These are phyloP conservation scores for Chamaea fasciata DNA, from an alignment of 2,113 vertebrate species.

Conservation along the genomic window DNA sequence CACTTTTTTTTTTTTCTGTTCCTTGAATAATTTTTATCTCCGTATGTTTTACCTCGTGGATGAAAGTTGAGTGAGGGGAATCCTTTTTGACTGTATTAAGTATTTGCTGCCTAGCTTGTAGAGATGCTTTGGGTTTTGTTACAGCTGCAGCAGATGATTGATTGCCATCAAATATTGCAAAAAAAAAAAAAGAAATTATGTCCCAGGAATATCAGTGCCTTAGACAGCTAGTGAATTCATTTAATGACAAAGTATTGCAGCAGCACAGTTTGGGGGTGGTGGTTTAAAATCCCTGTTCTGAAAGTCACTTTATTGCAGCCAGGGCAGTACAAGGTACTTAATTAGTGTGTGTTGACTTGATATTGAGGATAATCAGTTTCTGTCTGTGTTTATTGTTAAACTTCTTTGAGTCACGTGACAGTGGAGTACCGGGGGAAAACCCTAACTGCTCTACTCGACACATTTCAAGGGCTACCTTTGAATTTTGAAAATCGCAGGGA, in stretches of 20 bases:
- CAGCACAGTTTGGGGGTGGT: background rate
- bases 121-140: background rate
- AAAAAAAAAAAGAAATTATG: background rate
- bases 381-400: background rate
- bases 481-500: background rate
- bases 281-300: background rate
- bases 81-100: background rate
- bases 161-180: background rate
- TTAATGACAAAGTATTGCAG: background rate
- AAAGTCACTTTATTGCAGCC: background rate
- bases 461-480: rapidly evolving
- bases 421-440: background rate
- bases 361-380: background rate
- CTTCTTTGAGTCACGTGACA: rapidly evolving
- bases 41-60: background rate
- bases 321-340: background rate
- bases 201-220: background rate
- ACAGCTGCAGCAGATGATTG: background rate
- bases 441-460: rapidly evolving
- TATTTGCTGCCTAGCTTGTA: background rate
- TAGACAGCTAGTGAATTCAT: background rate
- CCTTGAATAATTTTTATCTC: background rate
- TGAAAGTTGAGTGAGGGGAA: background rate
- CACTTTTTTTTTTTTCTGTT: background rate
- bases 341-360: background rate